A percentile compares a stretch with the other conserved stretches of the same genome.
These are phyloP conservation scores for Sphaeridia pumilis DNA, from an alignment of 2,888 invertebrate species.

Conservation along the genomic window DNA sequence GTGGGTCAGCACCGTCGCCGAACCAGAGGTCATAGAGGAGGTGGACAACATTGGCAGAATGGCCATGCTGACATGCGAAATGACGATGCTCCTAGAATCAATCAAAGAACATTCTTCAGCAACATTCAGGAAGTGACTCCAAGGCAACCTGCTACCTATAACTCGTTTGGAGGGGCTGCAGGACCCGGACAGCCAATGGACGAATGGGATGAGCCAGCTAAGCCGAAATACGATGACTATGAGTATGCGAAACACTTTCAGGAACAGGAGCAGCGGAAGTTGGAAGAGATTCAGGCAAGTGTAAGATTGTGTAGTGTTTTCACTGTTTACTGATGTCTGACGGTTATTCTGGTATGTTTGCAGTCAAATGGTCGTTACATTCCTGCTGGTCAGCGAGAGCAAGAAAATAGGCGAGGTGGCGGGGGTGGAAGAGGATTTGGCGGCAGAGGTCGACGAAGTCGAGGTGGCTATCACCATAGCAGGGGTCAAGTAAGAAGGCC, in stretches of 20 bases:
- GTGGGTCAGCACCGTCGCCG: no score
- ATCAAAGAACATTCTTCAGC: neutral
- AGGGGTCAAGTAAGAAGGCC: no score
- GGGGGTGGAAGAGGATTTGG: neutral
- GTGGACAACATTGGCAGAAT: neutral
- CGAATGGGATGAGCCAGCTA: neutral
- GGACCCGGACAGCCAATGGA: neutral
- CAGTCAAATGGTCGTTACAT: neutral
- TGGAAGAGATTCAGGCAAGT: neutral
- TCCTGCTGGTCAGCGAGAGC: neutral
- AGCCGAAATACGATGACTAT: neutral
- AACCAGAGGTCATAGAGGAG: neutral
- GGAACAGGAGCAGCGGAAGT: neutral
- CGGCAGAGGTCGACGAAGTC: neutral
- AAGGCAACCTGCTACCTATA: neutral
- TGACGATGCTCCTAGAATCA: no score
- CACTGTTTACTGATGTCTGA: neutral
- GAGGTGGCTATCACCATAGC: no score
- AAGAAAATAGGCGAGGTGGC: neutral
- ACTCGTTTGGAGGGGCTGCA: neutral
- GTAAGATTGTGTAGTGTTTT: neutral
- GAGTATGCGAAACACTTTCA: neutral
- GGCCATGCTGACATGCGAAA: neutral
- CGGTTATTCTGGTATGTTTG: neutral
- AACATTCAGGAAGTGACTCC: neutral